phyloP scores from a whole-genome alignment of 2,888 invertebrate genomes.

The Galeruca laticollis region DNA sequence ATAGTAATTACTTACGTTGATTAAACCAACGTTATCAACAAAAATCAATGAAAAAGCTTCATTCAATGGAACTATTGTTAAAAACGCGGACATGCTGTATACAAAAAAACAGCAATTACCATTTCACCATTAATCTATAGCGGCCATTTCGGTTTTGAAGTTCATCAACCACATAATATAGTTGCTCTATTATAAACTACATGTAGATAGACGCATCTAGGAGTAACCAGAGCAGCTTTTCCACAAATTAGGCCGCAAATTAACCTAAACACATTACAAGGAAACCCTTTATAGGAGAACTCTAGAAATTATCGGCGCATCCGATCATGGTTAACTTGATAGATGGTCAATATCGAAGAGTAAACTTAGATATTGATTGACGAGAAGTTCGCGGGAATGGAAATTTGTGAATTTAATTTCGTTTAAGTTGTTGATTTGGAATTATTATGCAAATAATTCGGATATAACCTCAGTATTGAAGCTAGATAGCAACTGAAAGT shows the following conservation, averaged over 20 bases:
- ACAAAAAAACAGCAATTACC: background rate
- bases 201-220: slow-evolving; percentile 29
- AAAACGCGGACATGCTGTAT: background rate
- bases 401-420: background rate
- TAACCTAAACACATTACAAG: slow-evolving; percentile 49
- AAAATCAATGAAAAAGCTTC: background rate
- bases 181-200: slow-evolving; percentile 28
- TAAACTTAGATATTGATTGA: background rate
- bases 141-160: slow-evolving; percentile 2
- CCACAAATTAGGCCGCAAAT: slow-evolving; percentile 42
- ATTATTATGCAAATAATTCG: background rate
- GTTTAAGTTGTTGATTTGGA: background rate
- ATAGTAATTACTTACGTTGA: background rate
- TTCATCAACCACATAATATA: slow-evolving; percentile 29
- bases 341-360: slow-evolving; percentile 7
- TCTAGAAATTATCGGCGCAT: slow-evolving; percentile 46
- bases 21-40: background rate
- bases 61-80: background rate
- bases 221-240: slow-evolving; percentile 37
- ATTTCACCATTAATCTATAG: background rate
- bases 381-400: background rate
- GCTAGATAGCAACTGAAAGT: no score
- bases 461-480: no score
- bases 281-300: slow-evolving; percentile 46
- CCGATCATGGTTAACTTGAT: slow-evolving; percentile 25